These are phyloP conservation scores for Dendropsophus ebraccatus DNA, from an alignment of 2,113 vertebrate species.

Conservation along the genomic window DNA sequence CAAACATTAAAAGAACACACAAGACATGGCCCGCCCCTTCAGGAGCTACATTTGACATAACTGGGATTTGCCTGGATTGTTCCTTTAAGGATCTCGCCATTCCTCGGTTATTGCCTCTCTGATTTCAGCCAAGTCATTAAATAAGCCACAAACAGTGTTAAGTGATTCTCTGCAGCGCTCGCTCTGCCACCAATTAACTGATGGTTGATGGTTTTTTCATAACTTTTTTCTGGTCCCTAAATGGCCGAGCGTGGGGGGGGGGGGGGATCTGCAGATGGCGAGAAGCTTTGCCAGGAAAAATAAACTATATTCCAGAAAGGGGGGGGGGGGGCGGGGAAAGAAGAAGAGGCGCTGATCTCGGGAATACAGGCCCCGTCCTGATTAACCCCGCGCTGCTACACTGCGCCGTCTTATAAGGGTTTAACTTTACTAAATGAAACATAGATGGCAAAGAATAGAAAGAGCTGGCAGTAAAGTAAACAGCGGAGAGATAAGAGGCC, in stretches of 20 bases:
- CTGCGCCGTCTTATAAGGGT: too few relatives aligned
- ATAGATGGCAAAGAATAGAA: background rate
- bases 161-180: background rate
- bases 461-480: background rate
- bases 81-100: background rate
- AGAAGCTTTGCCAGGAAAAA: slow-evolving; percentile 10
- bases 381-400: too few relatives aligned
- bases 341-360: background rate
- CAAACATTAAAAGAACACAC: too few relatives aligned
- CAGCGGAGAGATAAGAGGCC: background rate
- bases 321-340: background rate
- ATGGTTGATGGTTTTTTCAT: background rate
- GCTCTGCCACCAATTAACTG: slow-evolving; percentile 1
- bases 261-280: slow-evolving; percentile 14
- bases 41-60: too few relatives aligned
- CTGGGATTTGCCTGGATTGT: background rate
- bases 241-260: background rate
- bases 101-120: background rate
- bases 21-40: too few relatives aligned
- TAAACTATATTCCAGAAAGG: background rate
- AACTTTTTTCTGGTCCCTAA: background rate
- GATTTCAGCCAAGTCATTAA: background rate
- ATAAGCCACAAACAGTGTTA: background rate
- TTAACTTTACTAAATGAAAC: background rate
- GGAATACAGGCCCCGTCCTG: too few relatives aligned